Evolutionary conservation across 2,113 vertebrate species (phyloP).

Genomic region (Serinus canaria): DNA sequence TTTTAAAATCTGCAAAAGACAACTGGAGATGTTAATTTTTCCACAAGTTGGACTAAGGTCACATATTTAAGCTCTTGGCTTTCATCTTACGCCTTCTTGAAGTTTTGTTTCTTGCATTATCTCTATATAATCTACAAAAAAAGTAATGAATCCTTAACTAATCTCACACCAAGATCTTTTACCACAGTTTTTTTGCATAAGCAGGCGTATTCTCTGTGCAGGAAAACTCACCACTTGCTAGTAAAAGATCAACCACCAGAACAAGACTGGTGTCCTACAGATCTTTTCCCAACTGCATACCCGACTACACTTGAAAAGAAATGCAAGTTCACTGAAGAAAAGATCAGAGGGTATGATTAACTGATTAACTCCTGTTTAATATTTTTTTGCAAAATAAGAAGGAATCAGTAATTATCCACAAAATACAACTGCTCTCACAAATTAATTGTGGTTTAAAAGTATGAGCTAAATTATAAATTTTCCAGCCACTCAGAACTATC

Average conservation of each 20-base stretch:
- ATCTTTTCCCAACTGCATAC: neutral
- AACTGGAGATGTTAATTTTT: neutral
- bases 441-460: neutral
- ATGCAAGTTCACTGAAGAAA: neutral
- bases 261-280: neutral
- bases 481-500: neutral
- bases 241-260: conserved; percentile 35
- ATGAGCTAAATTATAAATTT: neutral
- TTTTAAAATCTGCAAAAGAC: neutral
- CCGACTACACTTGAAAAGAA: neutral
- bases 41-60: neutral
- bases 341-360: neutral
- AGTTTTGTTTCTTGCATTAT: neutral
- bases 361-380: neutral
- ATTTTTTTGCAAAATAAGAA: neutral
- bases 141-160: neutral
- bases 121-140: neutral
- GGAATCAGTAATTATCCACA: neutral
- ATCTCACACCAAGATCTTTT: neutral
- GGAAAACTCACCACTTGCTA: neutral
- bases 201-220: neutral
- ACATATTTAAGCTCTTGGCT: neutral
- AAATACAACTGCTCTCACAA: neutral
- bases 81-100: neutral
- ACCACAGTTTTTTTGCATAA: neutral